Conservation (phyloP, 2,797 vertebrate genomes). For the Pteropus rufus region DNA sequence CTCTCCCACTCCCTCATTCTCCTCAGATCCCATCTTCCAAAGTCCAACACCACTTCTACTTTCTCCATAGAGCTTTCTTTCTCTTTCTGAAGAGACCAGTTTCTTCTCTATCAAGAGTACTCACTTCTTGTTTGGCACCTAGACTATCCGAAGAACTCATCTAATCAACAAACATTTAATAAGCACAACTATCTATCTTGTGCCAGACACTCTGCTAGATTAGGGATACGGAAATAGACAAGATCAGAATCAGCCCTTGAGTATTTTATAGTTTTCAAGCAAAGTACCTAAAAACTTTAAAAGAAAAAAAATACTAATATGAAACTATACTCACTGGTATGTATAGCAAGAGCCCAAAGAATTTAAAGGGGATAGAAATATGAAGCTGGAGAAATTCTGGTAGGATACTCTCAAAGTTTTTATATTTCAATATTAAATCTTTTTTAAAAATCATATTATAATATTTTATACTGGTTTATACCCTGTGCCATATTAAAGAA, state of each 20-base stretch:
- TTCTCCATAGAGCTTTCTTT: background rate
- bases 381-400: background rate
- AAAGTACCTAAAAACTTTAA: background rate
- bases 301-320: background rate
- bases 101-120: background rate
- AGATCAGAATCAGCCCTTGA: background rate
- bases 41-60: background rate
- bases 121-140: background rate
- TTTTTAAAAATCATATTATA: background rate
- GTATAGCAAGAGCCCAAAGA: background rate
- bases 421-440: background rate
- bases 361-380: background rate
- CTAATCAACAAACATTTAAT: background rate
- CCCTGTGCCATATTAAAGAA: background rate
- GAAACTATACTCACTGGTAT: background rate
- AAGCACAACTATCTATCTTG: background rate
- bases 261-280: background rate
- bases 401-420: background rate
- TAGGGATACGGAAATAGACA: background rate
- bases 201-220: background rate
- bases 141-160: background rate
- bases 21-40: background rate
- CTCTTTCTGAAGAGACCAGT: background rate
- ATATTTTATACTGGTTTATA: background rate
- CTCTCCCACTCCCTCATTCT: background rate